Percentiles rank a stretch among this genome's conserved stretches.
These are phyloP conservation scores for Drosophila asahinai DNA, from an alignment of 1,140 invertebrate genomes.

Conservation along the genomic window DNA sequence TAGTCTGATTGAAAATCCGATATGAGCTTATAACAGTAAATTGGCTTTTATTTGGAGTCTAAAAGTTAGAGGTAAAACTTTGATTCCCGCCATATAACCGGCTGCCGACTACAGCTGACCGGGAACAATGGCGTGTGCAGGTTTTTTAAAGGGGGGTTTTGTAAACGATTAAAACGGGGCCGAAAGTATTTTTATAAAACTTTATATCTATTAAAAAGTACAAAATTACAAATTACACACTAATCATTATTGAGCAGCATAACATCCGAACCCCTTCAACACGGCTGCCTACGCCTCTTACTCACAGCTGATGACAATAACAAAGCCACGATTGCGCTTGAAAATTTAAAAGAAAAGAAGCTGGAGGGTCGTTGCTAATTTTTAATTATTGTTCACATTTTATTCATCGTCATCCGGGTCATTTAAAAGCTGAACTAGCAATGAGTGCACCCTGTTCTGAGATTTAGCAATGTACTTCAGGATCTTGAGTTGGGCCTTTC, in stretches of 20 bases:
- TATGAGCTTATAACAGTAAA: too few relatives aligned
- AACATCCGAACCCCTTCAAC: background rate
- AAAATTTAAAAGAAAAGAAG: background rate
- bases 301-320: background rate
- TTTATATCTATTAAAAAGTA: background rate
- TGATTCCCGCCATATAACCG: background rate
- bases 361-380: background rate
- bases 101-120: background rate
- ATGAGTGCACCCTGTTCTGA: background rate
- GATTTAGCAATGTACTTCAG: constrained; percentile 5
- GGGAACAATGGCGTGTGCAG: background rate
- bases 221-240: background rate
- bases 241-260: too few relatives aligned
- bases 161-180: too few relatives aligned
- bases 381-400: background rate
- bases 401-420: background rate
- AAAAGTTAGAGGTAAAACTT: too few relatives aligned
- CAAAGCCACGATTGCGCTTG: background rate
- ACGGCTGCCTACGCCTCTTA: background rate
- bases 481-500: background rate
- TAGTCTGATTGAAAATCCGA: too few relatives aligned
- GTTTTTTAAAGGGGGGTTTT: too few relatives aligned
- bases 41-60: background rate
- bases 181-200: background rate
- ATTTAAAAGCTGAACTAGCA: background rate